These are phyloP conservation scores for Bathynomus jamesi DNA, from an alignment of 1,140 invertebrate genomes.

Conservation along the genomic window DNA sequence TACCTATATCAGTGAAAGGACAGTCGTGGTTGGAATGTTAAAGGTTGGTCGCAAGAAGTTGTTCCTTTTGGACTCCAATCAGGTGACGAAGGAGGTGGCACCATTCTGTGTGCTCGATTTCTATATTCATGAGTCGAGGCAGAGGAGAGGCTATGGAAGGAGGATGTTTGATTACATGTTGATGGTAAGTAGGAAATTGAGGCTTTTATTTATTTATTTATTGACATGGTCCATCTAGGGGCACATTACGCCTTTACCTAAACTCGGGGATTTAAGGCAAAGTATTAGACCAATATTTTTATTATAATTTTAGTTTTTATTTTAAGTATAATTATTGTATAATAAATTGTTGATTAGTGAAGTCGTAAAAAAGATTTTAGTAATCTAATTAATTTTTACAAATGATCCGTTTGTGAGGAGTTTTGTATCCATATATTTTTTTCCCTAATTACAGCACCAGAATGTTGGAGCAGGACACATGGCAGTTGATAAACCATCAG, in stretches of 20 bases:
- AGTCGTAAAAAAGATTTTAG: too few species aligned
- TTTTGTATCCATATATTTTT: not conserved
- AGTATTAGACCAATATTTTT: too few species aligned
- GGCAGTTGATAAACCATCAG: constrained; percentile 81
- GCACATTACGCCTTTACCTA: too few species aligned
- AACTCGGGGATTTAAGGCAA: too few species aligned
- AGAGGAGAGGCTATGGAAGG: constrained; percentile 67
- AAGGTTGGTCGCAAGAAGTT: constrained; percentile 77
- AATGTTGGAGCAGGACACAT: constrained; percentile 60
- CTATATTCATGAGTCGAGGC: constrained; percentile 69
- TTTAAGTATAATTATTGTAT: too few species aligned
- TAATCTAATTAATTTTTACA: too few species aligned
- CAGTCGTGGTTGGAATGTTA: constrained; percentile 57
- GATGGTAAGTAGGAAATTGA: constrained; percentile 41
- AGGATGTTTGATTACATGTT: constrained; percentile 72
- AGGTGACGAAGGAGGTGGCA: constrained; percentile 58
- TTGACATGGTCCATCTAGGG: too few species aligned
- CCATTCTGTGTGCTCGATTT: constrained; percentile 78
- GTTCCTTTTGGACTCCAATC: constrained; percentile 65
- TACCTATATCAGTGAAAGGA: too few species aligned
- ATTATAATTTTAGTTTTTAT: too few species aligned
- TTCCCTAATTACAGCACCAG: constrained; percentile 54
- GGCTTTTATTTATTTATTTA: too few species aligned
- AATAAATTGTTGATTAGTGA: too few species aligned
- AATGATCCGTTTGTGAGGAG: too few species aligned